These are phyloP conservation scores for Abrostola triplasia DNA, from an alignment of 2,888 invertebrate genomes.

Conservation along the genomic window DNA sequence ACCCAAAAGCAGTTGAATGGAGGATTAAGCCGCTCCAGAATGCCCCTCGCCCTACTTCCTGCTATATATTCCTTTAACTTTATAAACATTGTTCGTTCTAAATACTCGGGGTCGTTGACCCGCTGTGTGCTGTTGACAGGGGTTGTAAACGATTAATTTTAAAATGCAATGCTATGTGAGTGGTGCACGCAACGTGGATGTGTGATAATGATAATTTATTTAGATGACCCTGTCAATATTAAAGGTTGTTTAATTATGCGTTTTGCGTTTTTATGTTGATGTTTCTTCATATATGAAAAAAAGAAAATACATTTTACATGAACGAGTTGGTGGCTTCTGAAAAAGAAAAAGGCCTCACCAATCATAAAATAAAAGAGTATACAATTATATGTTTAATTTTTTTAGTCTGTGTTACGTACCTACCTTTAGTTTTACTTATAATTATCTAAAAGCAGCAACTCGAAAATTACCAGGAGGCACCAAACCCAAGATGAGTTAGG, in stretches of 20 bases:
- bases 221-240: conserved; percentile 29
- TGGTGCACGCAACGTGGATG: conserved; percentile 71
- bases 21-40: conserved; percentile 56
- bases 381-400: too few relatives aligned
- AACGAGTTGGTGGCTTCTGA: too few relatives aligned
- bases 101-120: conserved; percentile 83
- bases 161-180: conserved; percentile 80
- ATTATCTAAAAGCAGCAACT: neutral
- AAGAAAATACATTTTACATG: too few relatives aligned
- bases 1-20: conserved; percentile 63
- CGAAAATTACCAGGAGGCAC: conserved; percentile 2
- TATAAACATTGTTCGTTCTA: conserved; percentile 81
- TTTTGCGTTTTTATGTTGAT: conserved; percentile 4
- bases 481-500: conserved; percentile 13
- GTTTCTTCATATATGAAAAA: neutral
- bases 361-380: too few relatives aligned
- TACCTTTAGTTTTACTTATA: too few relatives aligned
- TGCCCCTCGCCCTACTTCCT: conserved; percentile 75
- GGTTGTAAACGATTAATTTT: conserved; percentile 83
- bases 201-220: conserved; percentile 55
- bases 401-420: too few relatives aligned
- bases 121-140: conserved; percentile 74
- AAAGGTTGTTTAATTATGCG: conserved; percentile 15
- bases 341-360: too few relatives aligned
- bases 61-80: conserved; percentile 72